phyloP scores from a whole-genome alignment of 2,113 vertebrate genomes.

The Bos taurus region DNA sequence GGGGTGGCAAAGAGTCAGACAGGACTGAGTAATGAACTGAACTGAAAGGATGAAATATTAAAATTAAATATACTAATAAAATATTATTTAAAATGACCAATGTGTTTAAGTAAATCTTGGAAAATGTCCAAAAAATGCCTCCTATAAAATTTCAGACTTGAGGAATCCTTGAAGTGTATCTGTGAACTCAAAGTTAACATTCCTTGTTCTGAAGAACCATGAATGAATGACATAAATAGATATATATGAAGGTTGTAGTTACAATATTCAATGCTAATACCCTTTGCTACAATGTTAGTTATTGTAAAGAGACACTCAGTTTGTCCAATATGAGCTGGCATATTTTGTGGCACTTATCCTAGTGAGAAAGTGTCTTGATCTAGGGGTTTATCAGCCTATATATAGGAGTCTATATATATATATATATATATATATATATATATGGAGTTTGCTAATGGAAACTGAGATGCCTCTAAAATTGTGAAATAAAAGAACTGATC shows the following conservation, averaged over 20 bases:
- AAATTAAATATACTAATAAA: neutral
- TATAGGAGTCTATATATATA: neutral
- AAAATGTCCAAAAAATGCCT: neutral
- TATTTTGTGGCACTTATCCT: neutral
- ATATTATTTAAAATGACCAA: neutral
- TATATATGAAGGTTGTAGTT: neutral
- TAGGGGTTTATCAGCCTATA: neutral
- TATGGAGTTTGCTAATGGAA: conserved; percentile 8
- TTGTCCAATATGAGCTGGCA: neutral
- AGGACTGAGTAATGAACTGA: neutral
- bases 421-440: neutral
- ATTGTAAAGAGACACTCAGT: neutral
- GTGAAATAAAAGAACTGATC: neutral
- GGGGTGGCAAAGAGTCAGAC: neutral
- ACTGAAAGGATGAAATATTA: neutral
- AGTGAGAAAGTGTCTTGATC: neutral
- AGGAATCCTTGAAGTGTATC: neutral
- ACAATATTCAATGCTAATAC: neutral
- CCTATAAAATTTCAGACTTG: neutral
- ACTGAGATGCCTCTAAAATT: neutral
- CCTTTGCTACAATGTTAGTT: neutral
- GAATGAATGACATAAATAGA: neutral
- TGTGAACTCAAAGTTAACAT: neutral
- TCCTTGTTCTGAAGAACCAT: neutral
- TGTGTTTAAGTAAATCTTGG: neutral